phyloP scores from a whole-genome alignment of 2,888 invertebrate species.

The Melanchra persicariae region DNA sequence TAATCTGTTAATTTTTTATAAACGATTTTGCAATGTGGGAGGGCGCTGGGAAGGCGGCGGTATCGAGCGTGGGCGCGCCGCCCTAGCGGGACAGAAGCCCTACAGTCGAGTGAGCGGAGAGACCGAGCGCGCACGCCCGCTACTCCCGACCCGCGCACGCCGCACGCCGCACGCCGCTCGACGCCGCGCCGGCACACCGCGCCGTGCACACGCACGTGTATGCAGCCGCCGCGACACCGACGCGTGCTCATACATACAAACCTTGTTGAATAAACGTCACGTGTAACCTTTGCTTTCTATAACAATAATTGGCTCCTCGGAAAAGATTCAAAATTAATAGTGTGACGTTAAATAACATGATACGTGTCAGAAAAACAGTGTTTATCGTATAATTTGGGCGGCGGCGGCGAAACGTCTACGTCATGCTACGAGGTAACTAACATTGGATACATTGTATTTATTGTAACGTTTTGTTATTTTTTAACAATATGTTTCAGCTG shows the following conservation, averaged over 20 bases:
- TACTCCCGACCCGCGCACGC: slow-evolving; percentile 56
- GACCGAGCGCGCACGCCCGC: slow-evolving; percentile 80
- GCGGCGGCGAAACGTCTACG: slow-evolving; percentile 81
- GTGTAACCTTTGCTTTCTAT: slow-evolving; percentile 60
- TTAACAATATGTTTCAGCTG: slow-evolving; percentile 9
- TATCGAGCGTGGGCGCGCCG: slow-evolving; percentile 90
- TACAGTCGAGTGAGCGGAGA: slow-evolving; percentile 84
- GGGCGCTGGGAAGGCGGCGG: slow-evolving; percentile 87
- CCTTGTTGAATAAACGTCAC: slow-evolving; percentile 55
- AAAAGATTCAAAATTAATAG: slow-evolving; percentile 72
- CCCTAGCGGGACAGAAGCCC: slow-evolving; percentile 87
- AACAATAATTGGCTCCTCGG: slow-evolving; percentile 65
- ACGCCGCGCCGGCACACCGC: slow-evolving; percentile 64
- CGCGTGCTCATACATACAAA: slow-evolving; percentile 52
- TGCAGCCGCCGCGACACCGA: slow-evolving; percentile 59
- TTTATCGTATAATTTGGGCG: slow-evolving; percentile 82
- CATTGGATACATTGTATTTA: slow-evolving; percentile 48
- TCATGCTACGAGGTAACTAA: slow-evolving; percentile 86
- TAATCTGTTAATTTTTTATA: slow-evolving; percentile 81
- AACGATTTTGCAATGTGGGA: slow-evolving; percentile 88
- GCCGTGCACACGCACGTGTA: slow-evolving; percentile 68
- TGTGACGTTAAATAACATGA: slow-evolving; percentile 82
- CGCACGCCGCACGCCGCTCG: slow-evolving; percentile 57
- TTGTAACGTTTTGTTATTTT: slow-evolving; percentile 28
- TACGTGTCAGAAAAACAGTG: slow-evolving; percentile 85